phyloP scores from a whole-genome alignment of 2,797 vertebrate species.

The Sternarchorhynchus goeldii region DNA sequence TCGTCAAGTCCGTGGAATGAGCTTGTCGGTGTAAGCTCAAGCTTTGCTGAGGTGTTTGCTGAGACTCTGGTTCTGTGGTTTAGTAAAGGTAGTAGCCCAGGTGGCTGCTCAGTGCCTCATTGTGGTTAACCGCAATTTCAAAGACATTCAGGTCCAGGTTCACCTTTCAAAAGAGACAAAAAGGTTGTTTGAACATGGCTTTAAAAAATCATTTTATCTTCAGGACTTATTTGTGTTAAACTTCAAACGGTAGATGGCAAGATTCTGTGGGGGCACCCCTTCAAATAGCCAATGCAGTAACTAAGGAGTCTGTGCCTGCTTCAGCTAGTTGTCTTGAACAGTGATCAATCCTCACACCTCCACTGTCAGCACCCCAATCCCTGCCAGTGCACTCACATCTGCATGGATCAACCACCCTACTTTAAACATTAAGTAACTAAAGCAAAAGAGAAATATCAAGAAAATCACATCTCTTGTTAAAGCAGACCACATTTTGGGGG shows the following conservation, averaged over 20 bases:
- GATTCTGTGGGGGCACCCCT: slow-evolving; percentile 83
- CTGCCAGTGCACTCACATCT: slow-evolving; percentile 59
- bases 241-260: slow-evolving; percentile 81
- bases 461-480: slow-evolving; percentile 46
- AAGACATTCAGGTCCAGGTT: slow-evolving; percentile 85
- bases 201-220: background rate
- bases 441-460: slow-evolving; percentile 53
- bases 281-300: slow-evolving; percentile 82
- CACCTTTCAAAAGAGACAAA: slow-evolving; percentile 62
- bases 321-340: slow-evolving; percentile 58
- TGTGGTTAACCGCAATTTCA: slow-evolving; percentile 84
- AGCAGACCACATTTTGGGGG: slow-evolving; percentile 58
- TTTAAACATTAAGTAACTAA: slow-evolving; percentile 40
- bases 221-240: slow-evolving; percentile 21
- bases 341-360: slow-evolving; percentile 24
- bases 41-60: slow-evolving; percentile 84
- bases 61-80: slow-evolving; percentile 85
- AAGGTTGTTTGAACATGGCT: background rate
- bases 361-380: slow-evolving; percentile 52
- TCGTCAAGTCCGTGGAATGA: slow-evolving; percentile 82
- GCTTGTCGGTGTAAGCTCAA: slow-evolving; percentile 78
- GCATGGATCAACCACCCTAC: slow-evolving; percentile 62
- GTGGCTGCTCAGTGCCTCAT: slow-evolving; percentile 85
- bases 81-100: slow-evolving; percentile 88
- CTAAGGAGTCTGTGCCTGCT: slow-evolving; percentile 74